phyloP scores from a whole-genome alignment of 1,140 invertebrate species.

The Zaprionus tsacasi region DNA sequence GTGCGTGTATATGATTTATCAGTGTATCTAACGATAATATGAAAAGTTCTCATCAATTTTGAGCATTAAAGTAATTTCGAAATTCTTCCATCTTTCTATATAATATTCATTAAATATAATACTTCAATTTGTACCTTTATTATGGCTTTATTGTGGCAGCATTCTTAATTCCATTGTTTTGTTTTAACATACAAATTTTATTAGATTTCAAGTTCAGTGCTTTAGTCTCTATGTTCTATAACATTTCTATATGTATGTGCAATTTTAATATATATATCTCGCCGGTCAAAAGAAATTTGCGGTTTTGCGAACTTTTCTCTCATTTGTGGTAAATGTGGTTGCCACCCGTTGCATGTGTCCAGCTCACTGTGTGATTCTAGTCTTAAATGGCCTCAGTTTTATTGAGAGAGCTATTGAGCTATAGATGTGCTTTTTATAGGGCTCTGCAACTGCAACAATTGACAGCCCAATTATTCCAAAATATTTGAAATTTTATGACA shows the following conservation, averaged over 20 bases:
- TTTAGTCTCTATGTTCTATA: constrained; percentile 10
- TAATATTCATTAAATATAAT: not conserved
- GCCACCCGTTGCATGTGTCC: constrained; percentile 12
- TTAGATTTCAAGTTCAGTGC: not conserved
- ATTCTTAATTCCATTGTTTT: not conserved
- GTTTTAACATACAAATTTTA: too few species aligned
- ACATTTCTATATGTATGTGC: constrained; percentile 31
- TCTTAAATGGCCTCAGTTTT: constrained; percentile 36
- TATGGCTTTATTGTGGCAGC: not conserved
- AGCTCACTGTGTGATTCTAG: not conserved
- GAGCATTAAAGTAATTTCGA: constrained; percentile 15
- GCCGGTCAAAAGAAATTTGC: constrained; percentile 36
- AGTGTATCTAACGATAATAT: constrained; percentile 51
- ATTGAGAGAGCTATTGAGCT: not conserved
- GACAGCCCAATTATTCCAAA: constrained; percentile 28
- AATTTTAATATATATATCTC: constrained; percentile 25
- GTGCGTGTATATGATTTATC: constrained; percentile 63
- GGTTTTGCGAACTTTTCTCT: constrained; percentile 39
- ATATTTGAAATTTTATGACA: constrained; percentile 20
- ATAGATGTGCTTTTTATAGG: constrained; percentile 36
- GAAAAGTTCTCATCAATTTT: constrained; percentile 37
- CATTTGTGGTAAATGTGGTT: constrained; percentile 52
- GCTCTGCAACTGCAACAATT: constrained; percentile 18
- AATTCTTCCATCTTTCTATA: not conserved
- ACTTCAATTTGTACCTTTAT: not conserved